A percentile compares a stretch with the other conserved stretches of the same genome.
Evolutionary conservation across 2,797 vertebrate genomes (phyloP).

Genomic region (Rhinophrynus dorsalis): DNA sequence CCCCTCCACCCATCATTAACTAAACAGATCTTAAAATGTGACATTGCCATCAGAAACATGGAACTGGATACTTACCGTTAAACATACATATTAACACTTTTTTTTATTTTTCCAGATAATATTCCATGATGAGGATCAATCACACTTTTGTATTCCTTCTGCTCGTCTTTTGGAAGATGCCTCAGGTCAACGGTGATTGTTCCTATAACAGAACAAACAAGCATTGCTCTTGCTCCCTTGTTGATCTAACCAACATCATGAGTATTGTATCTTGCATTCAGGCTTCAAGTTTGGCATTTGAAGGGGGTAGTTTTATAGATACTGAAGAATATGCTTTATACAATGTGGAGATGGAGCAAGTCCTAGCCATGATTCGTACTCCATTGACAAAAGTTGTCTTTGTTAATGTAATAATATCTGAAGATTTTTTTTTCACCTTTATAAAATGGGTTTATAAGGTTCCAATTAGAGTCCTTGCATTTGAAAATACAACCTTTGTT

Average conservation of each 20-base stretch:
- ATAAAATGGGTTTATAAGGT: slow-evolving; percentile 60
- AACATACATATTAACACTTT: too few species aligned
- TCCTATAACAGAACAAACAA: slow-evolving; percentile 37
- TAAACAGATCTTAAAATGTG: too few species aligned
- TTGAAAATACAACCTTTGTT: slow-evolving; percentile 58
- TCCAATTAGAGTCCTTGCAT: slow-evolving; percentile 56
- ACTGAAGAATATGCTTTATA: slow-evolving; percentile 24
- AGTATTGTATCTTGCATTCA: slow-evolving; percentile 55
- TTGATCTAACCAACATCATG: rapidly evolving
- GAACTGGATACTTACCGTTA: too few species aligned
- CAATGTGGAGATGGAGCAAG: rapidly evolving
- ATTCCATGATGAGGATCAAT: background rate
- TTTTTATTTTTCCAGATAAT: background rate
- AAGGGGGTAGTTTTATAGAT: slow-evolving; percentile 55
- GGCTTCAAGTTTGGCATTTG: slow-evolving; percentile 59
- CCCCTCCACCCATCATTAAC: too few species aligned
- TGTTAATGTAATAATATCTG: slow-evolving; percentile 53
- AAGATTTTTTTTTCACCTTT: slow-evolving; percentile 51
- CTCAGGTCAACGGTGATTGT: slow-evolving; percentile 42
- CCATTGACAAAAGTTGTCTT: slow-evolving; percentile 55
- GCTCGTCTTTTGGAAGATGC: slow-evolving; percentile 46
- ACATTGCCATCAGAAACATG: too few species aligned
- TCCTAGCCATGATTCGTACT: slow-evolving; percentile 21
- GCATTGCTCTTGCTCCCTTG: slow-evolving; percentile 61
- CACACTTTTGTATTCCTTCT: slow-evolving; percentile 36